These are phyloP conservation scores for Cephonodes hylas DNA, from an alignment of 2,888 invertebrate genomes.

Conservation along the genomic window DNA sequence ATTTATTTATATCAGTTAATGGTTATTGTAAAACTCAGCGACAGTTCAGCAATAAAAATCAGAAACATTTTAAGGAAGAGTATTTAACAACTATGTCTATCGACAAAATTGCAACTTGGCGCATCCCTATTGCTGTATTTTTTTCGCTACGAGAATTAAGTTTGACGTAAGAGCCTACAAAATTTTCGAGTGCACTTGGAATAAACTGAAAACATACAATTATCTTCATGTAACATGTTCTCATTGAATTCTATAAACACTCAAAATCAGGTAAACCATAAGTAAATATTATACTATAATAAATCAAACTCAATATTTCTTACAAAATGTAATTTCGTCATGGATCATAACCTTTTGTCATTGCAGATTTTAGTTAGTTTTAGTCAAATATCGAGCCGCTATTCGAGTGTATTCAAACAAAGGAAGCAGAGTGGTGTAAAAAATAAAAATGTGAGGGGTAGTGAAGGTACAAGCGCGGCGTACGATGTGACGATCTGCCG, in stretches of 20 bases:
- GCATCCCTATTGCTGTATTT: constrained; percentile 17
- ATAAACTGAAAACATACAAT: constrained; percentile 59
- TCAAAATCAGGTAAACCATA: constrained; percentile 71
- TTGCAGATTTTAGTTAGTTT: constrained; percentile 79
- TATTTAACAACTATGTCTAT: too few species aligned
- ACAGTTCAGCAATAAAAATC: too few species aligned
- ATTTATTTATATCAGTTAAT: too few species aligned
- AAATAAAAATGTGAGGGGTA: constrained; percentile 60
- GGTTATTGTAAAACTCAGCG: too few species aligned
- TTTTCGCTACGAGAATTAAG: constrained; percentile 46
- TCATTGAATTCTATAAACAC: constrained; percentile 79
- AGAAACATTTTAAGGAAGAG: too few species aligned
- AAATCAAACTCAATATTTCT: background rate
- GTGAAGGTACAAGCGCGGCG: constrained; percentile 43
- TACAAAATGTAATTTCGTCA: constrained; percentile 17
- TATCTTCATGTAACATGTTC: constrained; percentile 80
- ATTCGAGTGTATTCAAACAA: constrained; percentile 68
- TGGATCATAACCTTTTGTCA: constrained; percentile 58
- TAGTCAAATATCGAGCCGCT: constrained; percentile 73
- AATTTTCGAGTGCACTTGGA: constrained; percentile 79
- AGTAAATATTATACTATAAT: background rate
- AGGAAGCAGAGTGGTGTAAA: constrained; percentile 60
- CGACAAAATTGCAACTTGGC: background rate
- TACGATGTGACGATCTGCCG: constrained; percentile 62
- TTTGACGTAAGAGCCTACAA: constrained; percentile 79